Evolutionary conservation across 2,888 invertebrate genomes (phyloP), one percentile per base, ranked within the genome.

Genomic region (Thecophora atra): DNA sequence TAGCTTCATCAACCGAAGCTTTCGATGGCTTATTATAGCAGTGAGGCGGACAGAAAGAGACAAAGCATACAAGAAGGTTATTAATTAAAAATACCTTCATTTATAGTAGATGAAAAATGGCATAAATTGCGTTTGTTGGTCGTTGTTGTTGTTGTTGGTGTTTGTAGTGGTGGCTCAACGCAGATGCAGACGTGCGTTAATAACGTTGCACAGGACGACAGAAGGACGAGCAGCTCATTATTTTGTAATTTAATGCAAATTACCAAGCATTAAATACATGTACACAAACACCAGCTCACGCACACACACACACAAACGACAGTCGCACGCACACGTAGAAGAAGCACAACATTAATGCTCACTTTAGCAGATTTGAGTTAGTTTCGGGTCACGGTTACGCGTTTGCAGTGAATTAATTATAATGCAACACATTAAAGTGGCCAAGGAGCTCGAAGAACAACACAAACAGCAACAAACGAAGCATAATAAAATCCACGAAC

Each of bases 231-330:
- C 19, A 28, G 51, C 65, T 66, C 52, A 66, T 66, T 66, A 66
- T 66, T 51, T 28, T 66, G 65, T 66, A 66, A 66, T 66, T 66
- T 66, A 51, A 66, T 66, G 52, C 65, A 66, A 66, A 52, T 66
- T 66, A 66, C 52, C 11, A 24, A 65, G 19, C 65, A 66, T 66
- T 66, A 66, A 66, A 8, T 37, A 37, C 6, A 37, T 37, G 37
- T 37, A 11, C 2, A 37, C 51, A 51, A 26, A 30, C 65, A 28
- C 28, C n/a, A n/a, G n/a, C 52, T 26, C 52, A 51, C 8, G 26
- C 17, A 51, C 65, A 66, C 26, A 66, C 17, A 52, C 19, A 52
- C 30, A 51, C 28, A 19, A 28, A 28, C 11, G 47, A 66, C 8
- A 28, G 5, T 28, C 51, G 30, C 42, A 47, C 13, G 13, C 19